These are phyloP conservation scores for Ariolimax columbianus DNA, from an alignment of 2,888 invertebrate species.

Conservation along the genomic window DNA sequence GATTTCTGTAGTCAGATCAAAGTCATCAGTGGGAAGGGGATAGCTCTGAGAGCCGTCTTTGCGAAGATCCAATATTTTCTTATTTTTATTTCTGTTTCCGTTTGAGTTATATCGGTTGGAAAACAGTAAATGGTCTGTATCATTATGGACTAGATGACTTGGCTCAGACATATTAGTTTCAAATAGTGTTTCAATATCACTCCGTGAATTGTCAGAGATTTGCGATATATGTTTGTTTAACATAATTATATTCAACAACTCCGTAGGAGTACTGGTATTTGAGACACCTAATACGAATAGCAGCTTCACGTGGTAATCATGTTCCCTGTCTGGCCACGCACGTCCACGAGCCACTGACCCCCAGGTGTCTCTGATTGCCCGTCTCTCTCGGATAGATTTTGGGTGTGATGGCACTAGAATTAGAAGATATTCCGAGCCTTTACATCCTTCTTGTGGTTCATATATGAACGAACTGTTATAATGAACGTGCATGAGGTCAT, in stretches of 20 bases:
- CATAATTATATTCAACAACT: background rate
- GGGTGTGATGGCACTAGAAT: slow-evolving; percentile 33
- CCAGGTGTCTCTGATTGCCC: slow-evolving; percentile 45
- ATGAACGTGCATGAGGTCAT: background rate
- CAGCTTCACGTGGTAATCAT: background rate
- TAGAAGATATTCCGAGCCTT: background rate
- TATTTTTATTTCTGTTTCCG: background rate
- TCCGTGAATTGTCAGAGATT: background rate
- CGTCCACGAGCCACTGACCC: slow-evolving; percentile 31
- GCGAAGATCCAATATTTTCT: too few relatives aligned
- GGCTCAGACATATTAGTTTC: background rate
- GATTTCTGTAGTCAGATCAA: background rate
- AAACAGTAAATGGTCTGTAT: background rate
- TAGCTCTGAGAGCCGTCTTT: background rate
- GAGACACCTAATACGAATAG: background rate
- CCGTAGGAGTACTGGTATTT: background rate
- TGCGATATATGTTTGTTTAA: background rate
- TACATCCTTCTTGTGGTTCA: background rate
- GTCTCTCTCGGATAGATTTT: background rate
- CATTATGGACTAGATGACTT: background rate
- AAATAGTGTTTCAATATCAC: background rate
- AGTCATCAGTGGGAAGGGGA: background rate
- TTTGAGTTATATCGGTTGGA: background rate
- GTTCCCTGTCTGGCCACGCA: slow-evolving; percentile 1
- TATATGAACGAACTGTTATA: background rate